Percentiles rank a stretch among this genome's conserved stretches.
These are phyloP conservation scores for Aporophyla lueneburgensis DNA, from an alignment of 2,888 invertebrate genomes.

Conservation along the genomic window DNA sequence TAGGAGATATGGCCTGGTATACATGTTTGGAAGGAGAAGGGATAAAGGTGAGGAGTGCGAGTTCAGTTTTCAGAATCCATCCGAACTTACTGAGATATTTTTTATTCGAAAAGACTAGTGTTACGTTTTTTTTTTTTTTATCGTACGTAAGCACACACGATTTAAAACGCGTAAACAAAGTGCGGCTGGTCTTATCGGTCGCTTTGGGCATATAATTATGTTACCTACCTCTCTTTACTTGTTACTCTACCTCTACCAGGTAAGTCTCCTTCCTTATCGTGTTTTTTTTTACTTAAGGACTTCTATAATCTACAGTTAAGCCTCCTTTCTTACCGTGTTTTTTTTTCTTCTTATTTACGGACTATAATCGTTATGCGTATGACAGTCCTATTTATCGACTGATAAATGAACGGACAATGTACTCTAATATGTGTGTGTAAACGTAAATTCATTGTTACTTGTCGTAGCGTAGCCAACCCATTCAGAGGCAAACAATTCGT, in stretches of 20 bases:
- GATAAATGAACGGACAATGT: slow-evolving; percentile 1
- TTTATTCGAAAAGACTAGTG: background rate
- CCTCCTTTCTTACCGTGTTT: background rate
- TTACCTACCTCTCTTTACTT: too few relatives aligned
- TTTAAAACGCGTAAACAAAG: background rate
- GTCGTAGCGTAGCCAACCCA: background rate
- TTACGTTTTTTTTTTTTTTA: background rate
- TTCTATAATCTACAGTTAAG: background rate
- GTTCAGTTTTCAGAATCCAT: background rate
- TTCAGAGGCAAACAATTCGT: background rate
- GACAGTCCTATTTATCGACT: background rate
- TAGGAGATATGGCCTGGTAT: background rate
- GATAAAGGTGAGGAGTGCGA: background rate
- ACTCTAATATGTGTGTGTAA: background rate
- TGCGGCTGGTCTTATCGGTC: background rate
- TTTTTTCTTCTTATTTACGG: background rate
- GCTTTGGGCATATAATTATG: background rate
- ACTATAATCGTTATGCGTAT: background rate
- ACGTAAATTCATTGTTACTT: background rate
- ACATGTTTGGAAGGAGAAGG: background rate
- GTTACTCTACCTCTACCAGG: too few relatives aligned
- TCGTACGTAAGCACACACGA: background rate
- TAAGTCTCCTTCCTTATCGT: background rate
- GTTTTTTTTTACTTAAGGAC: background rate
- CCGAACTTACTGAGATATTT: background rate